Evolutionary conservation across 2,888 invertebrate species (phyloP).

Genomic region (Patella pellucida): DNA sequence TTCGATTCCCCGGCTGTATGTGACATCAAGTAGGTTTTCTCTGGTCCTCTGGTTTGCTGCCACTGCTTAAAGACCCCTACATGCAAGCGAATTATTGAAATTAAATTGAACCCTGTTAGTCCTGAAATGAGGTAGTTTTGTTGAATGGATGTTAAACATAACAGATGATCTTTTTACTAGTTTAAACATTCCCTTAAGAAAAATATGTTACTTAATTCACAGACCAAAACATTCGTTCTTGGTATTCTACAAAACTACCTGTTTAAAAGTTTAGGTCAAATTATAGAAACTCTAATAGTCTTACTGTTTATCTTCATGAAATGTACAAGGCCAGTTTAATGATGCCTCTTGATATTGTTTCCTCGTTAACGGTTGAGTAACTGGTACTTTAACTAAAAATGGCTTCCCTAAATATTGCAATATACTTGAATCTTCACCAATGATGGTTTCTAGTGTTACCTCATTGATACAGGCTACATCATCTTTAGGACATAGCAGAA

Average conservation of each 20-base stretch:
- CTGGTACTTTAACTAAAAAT: conserved; percentile 54
- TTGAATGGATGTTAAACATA: too few relatives aligned
- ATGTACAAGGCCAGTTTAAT: conserved; percentile 66
- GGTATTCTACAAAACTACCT: neutral
- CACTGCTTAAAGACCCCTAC: too few relatives aligned
- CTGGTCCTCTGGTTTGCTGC: too few relatives aligned
- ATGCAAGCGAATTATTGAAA: too few relatives aligned
- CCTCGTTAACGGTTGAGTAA: conserved; percentile 56
- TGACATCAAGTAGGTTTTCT: too few relatives aligned
- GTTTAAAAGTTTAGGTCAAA: neutral
- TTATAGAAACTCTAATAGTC: conserved; percentile 9
- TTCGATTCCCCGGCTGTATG: too few relatives aligned
- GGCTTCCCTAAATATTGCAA: conserved; percentile 42
- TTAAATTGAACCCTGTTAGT: too few relatives aligned
- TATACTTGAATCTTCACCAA: conserved; percentile 12
- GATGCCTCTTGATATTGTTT: conserved; percentile 57
- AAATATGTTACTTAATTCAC: too few relatives aligned
- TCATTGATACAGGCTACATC: neutral
- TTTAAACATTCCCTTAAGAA: too few relatives aligned
- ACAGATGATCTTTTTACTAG: neutral
- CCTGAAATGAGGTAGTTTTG: too few relatives aligned
- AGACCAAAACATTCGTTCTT: too few relatives aligned
- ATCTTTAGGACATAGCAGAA: conserved; percentile 24
- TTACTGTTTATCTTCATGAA: conserved; percentile 68
- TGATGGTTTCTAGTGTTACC: neutral